Evolutionary conservation across 2,797 vertebrate species (phyloP), one percentile per base, ranked within the genome.

Genomic region (Microctenopoma lineatum): DNA sequence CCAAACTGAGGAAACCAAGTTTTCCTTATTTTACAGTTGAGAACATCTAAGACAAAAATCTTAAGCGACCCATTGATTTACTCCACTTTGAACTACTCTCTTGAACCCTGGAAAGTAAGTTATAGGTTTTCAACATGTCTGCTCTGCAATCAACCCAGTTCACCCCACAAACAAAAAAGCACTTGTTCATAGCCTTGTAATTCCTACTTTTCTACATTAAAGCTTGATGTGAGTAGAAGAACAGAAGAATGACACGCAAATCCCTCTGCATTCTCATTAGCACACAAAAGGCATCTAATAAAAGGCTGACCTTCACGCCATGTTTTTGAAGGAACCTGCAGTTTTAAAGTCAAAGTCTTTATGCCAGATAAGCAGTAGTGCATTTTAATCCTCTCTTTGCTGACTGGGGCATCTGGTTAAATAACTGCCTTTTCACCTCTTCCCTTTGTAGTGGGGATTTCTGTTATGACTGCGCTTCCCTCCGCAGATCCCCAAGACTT

Each of bases 361-460:
- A 86, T 79, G 86, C 84, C 69, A 90, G 92, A 94, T 94, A 93
- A 93, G 93, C 91, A 84, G 81, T 77, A 79, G 86, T 84, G 88
- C 81, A 87, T 91, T 94, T 94, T 93, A 94, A 94, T 95, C 93
- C 93, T 79, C 81, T 73, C 81, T 82, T 75, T 93, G 93, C 93
- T 94, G 93, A 95, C 89, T 92, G 84, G 86, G 84, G 90, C 92
- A 92, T 92, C 90, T 93, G 87, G 89, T 94, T 94, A 93, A 94
- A 93, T 90, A 91, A 92, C 88, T 86, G 89, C 84, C 90, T 92
- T 92, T 92, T 93, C 89, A 88, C 89, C 88, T 88, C 82, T 67
- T 84, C 84, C 74, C 87, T 92, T 92, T 93, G 87, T 91, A 90
- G 81, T 76, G 32, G 79, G 91, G 89, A 92, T 93, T 94, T 91